Percentiles rank a stretch among this genome's conserved stretches.
These are phyloP conservation scores for Eupeodes corollae DNA, from an alignment of 1,140 invertebrate genomes.

Conservation along the genomic window DNA sequence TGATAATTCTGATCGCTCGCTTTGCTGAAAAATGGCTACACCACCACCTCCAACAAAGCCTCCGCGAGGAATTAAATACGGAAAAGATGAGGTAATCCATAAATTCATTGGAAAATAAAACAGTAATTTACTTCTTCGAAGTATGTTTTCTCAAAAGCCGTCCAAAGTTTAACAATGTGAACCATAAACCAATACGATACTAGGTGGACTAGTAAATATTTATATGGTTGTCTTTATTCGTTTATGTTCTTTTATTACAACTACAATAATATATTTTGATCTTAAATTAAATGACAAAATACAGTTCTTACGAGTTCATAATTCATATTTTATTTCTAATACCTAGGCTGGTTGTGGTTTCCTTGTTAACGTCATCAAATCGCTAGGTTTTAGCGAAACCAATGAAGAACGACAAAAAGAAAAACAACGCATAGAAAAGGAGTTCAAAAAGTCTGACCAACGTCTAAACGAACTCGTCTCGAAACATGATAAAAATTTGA, in stretches of 20 bases:
- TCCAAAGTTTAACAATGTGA: no score
- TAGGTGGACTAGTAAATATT: no score
- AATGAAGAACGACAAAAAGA: conserved; percentile 91
- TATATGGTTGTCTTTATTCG: no score
- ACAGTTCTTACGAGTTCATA: no score
- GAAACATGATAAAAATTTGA: conserved; percentile 77
- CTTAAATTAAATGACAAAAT: no score
- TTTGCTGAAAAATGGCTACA: neutral
- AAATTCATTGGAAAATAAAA: conserved; percentile 7
- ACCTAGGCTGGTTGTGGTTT: conserved; percentile 37
- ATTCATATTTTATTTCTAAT: neutral
- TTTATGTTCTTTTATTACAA: no score
- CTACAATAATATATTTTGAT: no score
- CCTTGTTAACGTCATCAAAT: conserved; percentile 85
- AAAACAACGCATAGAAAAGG: conserved; percentile 84
- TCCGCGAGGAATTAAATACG: conserved; percentile 65
- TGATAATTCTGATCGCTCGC: neutral
- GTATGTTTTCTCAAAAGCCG: neutral
- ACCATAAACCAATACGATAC: no score
- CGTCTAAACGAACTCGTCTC: conserved; percentile 79
- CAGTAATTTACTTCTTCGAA: neutral
- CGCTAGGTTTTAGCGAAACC: conserved; percentile 82
- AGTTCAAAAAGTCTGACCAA: conserved; percentile 83
- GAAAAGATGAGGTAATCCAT: conserved; percentile 62
- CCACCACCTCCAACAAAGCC: conserved; percentile 64